These are phyloP conservation scores for Limanda limanda DNA, from an alignment of 2,113 vertebrate species.

Conservation along the genomic window DNA sequence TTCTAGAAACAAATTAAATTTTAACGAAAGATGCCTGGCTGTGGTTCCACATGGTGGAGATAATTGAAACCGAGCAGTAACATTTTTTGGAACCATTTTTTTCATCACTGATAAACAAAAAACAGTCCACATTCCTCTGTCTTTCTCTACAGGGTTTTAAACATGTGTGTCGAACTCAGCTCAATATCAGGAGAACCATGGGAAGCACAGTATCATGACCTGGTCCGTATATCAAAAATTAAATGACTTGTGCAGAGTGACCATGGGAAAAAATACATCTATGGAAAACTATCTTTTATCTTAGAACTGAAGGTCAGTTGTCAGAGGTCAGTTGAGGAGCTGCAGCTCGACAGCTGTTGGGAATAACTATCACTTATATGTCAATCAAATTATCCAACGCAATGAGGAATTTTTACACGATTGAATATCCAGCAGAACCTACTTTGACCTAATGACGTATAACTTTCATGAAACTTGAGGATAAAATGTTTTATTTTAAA, in stretches of 20 bases:
- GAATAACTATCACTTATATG: not conserved
- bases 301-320: not conserved
- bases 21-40: too few species aligned
- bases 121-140: not conserved
- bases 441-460: not conserved
- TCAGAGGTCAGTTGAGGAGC: not conserved
- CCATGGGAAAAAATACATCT: slow-evolving; percentile 32
- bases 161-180: too few species aligned
- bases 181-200: not conserved
- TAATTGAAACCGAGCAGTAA: too few species aligned
- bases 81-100: not conserved
- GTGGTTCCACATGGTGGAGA: too few species aligned
- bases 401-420: too few species aligned
- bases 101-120: not conserved
- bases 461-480: not conserved
- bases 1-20: too few species aligned
- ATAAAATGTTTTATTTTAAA: too few species aligned
- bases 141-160: too few species aligned
- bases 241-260: not conserved
- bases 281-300: not conserved
- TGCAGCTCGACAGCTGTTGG: not conserved
- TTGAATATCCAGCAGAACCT: too few species aligned
- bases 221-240: not conserved
- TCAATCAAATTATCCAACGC: too few species aligned
- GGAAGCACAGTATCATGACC: not conserved